These are phyloP conservation scores for Thymelicus acteon DNA, from an alignment of 2,888 invertebrate species.

Conservation along the genomic window DNA sequence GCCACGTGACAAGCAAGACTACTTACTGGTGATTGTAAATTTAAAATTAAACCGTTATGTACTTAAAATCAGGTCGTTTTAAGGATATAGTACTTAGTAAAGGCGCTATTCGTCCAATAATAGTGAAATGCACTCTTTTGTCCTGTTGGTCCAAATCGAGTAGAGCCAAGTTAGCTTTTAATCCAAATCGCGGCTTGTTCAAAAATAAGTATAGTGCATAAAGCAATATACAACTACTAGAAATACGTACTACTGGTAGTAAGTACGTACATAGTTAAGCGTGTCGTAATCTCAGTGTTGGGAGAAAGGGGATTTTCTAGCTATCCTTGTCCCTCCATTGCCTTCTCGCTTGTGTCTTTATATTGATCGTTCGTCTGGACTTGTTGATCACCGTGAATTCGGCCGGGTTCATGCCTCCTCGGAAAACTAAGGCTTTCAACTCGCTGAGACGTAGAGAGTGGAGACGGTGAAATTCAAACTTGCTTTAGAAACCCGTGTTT, in stretches of 20 bases:
- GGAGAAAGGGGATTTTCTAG: constrained; percentile 39
- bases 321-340: constrained; percentile 52
- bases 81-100: neutral
- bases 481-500: constrained; percentile 8
- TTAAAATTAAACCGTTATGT: neutral
- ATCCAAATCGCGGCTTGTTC: no score
- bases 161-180: no score
- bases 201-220: no score
- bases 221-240: neutral
- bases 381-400: constrained; percentile 73
- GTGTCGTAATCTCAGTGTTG: constrained; percentile 43
- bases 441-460: constrained; percentile 11
- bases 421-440: constrained; percentile 24
- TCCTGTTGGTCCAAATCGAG: no score
- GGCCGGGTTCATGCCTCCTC: constrained; percentile 60
- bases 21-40: no score
- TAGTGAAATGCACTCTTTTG: no score
- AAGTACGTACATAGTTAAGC: constrained; percentile 16
- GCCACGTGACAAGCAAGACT: no score
- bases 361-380: constrained; percentile 83
- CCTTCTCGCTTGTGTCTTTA: constrained; percentile 62
- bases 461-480: constrained; percentile 18
- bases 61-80: neutral
- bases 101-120: no score
- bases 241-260: neutral